Percentiles rank a stretch among this genome's conserved stretches.
These are phyloP conservation scores for Oryctes rhinoceros DNA, from an alignment of 1,140 invertebrate species.

Conservation along the genomic window DNA sequence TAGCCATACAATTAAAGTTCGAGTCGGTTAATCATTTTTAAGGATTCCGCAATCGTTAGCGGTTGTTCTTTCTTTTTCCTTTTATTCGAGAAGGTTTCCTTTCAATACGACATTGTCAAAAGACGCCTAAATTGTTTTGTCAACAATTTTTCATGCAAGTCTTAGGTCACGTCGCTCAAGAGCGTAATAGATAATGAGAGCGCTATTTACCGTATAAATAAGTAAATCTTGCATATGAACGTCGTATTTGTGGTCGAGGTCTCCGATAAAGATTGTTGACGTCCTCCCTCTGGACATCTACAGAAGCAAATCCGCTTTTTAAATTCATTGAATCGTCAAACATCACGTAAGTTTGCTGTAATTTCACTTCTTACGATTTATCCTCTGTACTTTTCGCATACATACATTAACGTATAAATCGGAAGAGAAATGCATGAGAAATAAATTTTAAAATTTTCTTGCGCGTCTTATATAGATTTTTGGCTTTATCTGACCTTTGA, in stretches of 20 bases:
- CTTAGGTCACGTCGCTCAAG: slow-evolving; percentile 10
- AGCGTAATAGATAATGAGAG: slow-evolving; percentile 28
- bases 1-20: background rate
- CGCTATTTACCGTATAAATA: slow-evolving; percentile 34
- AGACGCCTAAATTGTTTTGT: slow-evolving; percentile 6
- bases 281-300: background rate
- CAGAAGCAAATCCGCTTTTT: background rate
- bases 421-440: background rate
- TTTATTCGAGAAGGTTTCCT: background rate
- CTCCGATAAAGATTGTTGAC: slow-evolving; percentile 34
- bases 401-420: background rate
- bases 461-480: background rate
- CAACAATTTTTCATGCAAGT: slow-evolving; percentile 21
- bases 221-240: slow-evolving; percentile 24
- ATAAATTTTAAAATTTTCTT: background rate
- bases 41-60: background rate
- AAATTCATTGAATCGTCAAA: background rate
- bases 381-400: background rate
- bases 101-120: background rate
- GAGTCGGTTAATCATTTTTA: background rate
- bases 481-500: background rate
- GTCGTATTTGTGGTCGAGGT: slow-evolving; percentile 28
- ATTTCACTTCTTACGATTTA: background rate
- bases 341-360: background rate
- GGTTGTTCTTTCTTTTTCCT: background rate